Evolutionary conservation across 2,888 invertebrate genomes (phyloP), one percentile per base, ranked within the genome.

Genomic region (Drosophila hamatofila): DNA sequence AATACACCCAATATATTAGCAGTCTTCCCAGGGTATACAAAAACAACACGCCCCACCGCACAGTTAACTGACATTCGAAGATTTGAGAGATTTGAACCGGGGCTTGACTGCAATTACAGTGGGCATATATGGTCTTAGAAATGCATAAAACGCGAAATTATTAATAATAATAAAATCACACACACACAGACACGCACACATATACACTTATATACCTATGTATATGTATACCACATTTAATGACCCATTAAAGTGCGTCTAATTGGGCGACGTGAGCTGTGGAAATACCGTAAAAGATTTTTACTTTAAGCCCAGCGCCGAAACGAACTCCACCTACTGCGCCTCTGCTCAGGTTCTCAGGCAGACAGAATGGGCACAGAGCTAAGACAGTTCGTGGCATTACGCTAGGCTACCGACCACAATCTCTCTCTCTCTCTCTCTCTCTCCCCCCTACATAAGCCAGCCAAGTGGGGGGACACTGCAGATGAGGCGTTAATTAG

Each of bases 401-500:
- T 83, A 56, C 69, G 62, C 41, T 61, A 65, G 56, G 68, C 66
- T 67, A 67, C 35, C 51, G n/a, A 37, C 35, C 35, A 68, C 68
- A 66, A 46, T 66, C 69, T 46, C 65, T 39, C 63, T 54, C 37
- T 33, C 33, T 12, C 27, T 27, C 27, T 7, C 35, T 35, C 35
- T 16, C 14, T 16, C 23, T 25, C 42, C 6, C 6, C 14, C 18
- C 23, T 25, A 37, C 6, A 56, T 14, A 16, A 25, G 23, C 14
- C 25, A 14, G 23, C 12, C 27, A 41, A 21, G 14, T 16, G n/a
- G 27, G 39, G 55, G 16, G 64, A 33, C 60, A 61, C 39, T 52
- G 39, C 81, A 77, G 72, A 72, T 81, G 84, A 86, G 88, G 90
- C 90, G 79, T 90, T 87, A 87, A 87, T 87, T 90, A 90, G 90